Evolutionary conservation across 2,797 vertebrate genomes (phyloP).

Genomic region (Phataginus tricuspis): DNA sequence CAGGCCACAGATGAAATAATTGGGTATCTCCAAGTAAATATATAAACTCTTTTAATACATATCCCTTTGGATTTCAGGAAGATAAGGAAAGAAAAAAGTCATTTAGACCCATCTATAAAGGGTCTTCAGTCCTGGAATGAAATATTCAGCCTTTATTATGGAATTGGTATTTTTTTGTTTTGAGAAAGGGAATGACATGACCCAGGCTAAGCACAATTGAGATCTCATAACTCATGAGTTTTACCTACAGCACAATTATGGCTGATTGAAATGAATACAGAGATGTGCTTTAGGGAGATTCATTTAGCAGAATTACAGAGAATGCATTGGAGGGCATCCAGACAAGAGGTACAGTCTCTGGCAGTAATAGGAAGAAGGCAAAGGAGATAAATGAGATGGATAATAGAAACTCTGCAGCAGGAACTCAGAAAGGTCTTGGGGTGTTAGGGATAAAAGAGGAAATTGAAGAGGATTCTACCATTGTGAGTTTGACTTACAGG

Average conservation of each 20-base stretch:
- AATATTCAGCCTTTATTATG: slow-evolving; percentile 56
- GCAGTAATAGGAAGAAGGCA: slow-evolving; percentile 54
- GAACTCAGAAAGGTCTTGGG: slow-evolving; percentile 39
- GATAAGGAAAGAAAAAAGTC: not conserved
- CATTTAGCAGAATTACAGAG: slow-evolving; percentile 67
- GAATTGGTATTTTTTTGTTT: not conserved
- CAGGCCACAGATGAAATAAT: not conserved
- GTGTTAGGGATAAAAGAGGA: not conserved
- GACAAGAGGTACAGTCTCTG: slow-evolving; percentile 65
- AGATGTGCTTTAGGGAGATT: slow-evolving; percentile 72
- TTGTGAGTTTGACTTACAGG: slow-evolving; percentile 36
- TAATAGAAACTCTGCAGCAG: slow-evolving; percentile 53
- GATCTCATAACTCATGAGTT: slow-evolving; percentile 69
- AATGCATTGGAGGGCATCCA: slow-evolving; percentile 66
- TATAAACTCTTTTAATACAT: not conserved
- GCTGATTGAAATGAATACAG: slow-evolving; percentile 75
- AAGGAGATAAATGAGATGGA: slow-evolving; percentile 52
- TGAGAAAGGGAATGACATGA: slow-evolving; percentile 60
- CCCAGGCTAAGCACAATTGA: slow-evolving; percentile 54
- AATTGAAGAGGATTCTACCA: slow-evolving; percentile 22
- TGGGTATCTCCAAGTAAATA: not conserved
- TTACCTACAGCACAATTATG: slow-evolving; percentile 72
- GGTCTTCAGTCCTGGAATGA: not conserved
- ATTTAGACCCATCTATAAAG: not conserved
- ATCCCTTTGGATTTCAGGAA: slow-evolving; percentile 35